Percentiles rank a stretch among this genome's conserved stretches.
phyloP scores from a whole-genome alignment of 1,140 invertebrate species.

The Tribolium madens region DNA sequence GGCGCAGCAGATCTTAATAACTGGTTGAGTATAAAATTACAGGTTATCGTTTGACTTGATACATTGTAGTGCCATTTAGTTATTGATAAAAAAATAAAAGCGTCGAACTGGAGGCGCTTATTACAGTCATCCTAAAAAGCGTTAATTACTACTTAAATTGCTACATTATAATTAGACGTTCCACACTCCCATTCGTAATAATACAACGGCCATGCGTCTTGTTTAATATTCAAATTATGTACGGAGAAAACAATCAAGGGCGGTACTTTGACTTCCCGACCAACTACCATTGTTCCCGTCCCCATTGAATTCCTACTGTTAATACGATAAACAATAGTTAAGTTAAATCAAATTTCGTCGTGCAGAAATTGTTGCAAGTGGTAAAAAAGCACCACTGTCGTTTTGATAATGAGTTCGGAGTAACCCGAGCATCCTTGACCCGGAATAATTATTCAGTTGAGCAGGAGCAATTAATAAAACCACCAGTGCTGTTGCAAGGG shows the following conservation, averaged over 20 bases:
- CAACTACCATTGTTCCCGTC: constrained; percentile 18
- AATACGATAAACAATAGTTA: constrained; percentile 27
- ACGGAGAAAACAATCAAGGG: constrained; percentile 40
- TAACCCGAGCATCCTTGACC: constrained; percentile 30
- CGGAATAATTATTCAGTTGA: constrained; percentile 33
- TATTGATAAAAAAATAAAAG: constrained; percentile 36
- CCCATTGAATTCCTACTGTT: constrained; percentile 9
- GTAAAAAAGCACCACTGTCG: constrained; percentile 24
- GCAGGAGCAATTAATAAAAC: constrained; percentile 32
- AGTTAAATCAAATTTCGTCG: constrained; percentile 17
- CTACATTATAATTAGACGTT: constrained; percentile 39
- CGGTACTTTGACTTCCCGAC: constrained; percentile 29
- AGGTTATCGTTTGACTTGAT: constrained; percentile 44
- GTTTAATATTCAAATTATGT: constrained; percentile 45
- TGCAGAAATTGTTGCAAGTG: constrained; percentile 28
- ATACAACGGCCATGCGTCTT: constrained; percentile 36
- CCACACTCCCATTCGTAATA: constrained; percentile 18
- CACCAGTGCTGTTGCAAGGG: constrained; percentile 12
- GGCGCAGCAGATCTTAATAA: constrained; percentile 32
- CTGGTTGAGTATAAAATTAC: constrained; percentile 26
- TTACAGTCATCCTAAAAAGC: constrained; percentile 36
- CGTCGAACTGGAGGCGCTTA: constrained; percentile 30
- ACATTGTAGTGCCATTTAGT: constrained; percentile 40
- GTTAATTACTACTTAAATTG: constrained; percentile 44
- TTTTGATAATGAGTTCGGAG: constrained; percentile 13